These are phyloP conservation scores for Caenorhabditis wallacei DNA, from an alignment of 2,888 invertebrate genomes.

Conservation along the genomic window DNA sequence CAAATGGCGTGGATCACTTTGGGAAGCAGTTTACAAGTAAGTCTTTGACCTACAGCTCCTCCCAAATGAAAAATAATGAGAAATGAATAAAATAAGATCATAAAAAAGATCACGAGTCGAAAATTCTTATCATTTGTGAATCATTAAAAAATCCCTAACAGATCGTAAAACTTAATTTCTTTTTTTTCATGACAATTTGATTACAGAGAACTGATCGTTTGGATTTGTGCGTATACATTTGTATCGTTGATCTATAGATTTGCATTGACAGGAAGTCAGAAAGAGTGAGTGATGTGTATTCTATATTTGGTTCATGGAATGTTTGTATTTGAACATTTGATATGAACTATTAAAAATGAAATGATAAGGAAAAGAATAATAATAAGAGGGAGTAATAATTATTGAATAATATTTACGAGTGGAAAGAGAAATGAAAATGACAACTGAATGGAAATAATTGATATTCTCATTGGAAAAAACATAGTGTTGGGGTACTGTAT, in stretches of 20 bases:
- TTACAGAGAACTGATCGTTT: conserved; percentile 65
- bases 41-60: conserved; percentile 13
- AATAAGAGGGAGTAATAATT: background rate
- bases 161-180: conserved; percentile 16
- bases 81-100: conserved; percentile 10
- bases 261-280: conserved; percentile 55
- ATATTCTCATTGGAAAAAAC: no score
- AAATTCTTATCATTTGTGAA: background rate
- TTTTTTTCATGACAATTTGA: background rate
- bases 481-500: no score
- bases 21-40: conserved; percentile 69
- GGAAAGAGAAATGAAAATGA: background rate
- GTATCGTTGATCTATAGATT: conserved; percentile 66
- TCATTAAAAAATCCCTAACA: conserved; percentile 4
- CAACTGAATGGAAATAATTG: no score
- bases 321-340: conserved; percentile 6
- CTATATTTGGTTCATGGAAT: background rate
- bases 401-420: conserved; percentile 22
- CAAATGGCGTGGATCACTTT: conserved; percentile 70
- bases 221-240: conserved; percentile 64
- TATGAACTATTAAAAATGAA: conserved; percentile 4
- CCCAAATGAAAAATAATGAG: conserved; percentile 8
- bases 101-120: conserved; percentile 50
- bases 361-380: background rate
- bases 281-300: conserved; percentile 53